These are phyloP conservation scores for Catharus ustulatus DNA, from an alignment of 2,797 vertebrate genomes.

Conservation along the genomic window DNA sequence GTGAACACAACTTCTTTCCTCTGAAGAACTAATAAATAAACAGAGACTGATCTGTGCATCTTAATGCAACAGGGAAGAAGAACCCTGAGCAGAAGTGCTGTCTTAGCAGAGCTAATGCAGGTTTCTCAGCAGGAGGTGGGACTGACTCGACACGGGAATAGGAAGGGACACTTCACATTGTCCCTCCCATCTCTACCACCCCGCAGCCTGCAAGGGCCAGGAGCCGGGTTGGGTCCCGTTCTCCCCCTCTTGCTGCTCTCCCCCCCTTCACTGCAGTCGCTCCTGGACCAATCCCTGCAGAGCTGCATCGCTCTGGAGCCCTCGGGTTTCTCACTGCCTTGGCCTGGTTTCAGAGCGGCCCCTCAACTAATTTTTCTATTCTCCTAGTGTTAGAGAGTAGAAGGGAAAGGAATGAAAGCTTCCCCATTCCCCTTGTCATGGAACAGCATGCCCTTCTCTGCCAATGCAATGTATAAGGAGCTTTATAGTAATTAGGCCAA, in stretches of 20 bases:
- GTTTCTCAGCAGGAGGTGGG: neutral
- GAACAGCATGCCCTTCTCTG: slow-evolving; percentile 19
- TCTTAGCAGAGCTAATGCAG: neutral
- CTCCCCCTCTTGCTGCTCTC: neutral
- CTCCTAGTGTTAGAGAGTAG: neutral
- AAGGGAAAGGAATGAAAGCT: neutral
- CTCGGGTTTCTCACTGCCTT: slow-evolving; percentile 32
- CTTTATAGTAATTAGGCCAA: slow-evolving; percentile 76
- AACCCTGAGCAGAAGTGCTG: neutral
- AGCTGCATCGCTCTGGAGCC: slow-evolving; percentile 54
- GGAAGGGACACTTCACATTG: neutral
- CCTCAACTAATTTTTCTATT: neutral
- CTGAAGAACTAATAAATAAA: neutral
- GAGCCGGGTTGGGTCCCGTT: neutral
- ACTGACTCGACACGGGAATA: neutral
- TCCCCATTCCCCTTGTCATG: neutral
- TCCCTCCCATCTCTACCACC: neutral
- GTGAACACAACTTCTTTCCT: neutral
- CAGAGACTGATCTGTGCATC: neutral
- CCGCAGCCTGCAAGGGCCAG: neutral
- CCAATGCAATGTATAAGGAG: slow-evolving; percentile 55
- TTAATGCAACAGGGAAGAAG: neutral
- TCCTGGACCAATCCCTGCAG: slow-evolving; percentile 78
- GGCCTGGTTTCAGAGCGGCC: slow-evolving; percentile 39
- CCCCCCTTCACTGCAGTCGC: slow-evolving; percentile 80